phyloP scores from a whole-genome alignment of 2,797 vertebrate species.

The Pseudochirops corinnae region DNA sequence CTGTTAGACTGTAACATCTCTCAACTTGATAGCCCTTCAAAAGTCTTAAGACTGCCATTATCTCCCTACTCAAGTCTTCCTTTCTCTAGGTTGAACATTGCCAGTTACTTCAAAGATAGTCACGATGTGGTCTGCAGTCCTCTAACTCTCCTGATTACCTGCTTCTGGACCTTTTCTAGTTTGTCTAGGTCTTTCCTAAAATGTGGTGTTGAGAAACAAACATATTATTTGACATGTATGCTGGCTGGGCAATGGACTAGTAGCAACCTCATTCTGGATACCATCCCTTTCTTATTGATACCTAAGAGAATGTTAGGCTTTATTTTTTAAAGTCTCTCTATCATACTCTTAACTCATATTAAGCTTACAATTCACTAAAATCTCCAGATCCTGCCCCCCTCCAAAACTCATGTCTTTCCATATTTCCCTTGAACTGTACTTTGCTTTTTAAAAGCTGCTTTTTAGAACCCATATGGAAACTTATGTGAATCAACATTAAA shows the following conservation, averaged over 20 bases:
- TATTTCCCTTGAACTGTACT: not conserved
- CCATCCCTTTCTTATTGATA: not conserved
- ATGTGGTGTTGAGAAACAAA: not conserved
- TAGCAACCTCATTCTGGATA: not conserved
- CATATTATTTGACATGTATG: not conserved
- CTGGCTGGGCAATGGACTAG: not conserved
- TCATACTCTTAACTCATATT: not conserved
- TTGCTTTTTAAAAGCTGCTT: not conserved
- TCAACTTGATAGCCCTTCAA: not conserved
- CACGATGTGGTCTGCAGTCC: not conserved
- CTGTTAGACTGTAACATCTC: not conserved
- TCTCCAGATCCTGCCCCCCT: not conserved
- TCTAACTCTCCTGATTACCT: not conserved
- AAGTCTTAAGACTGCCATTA: not conserved
- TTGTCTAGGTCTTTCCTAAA: not conserved
- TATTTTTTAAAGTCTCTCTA: not conserved
- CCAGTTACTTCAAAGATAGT: not conserved
- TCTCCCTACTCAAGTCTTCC: not conserved
- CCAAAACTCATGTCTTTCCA: not conserved
- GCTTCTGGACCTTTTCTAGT: not conserved
- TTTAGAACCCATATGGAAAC: not conserved
- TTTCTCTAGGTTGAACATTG: not conserved
- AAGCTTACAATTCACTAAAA: not conserved
- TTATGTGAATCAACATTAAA: not conserved
- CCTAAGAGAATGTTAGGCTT: not conserved